Evolutionary conservation across 2,113 vertebrate genomes (phyloP).

Genomic region (Hippocampus barbouri): DNA sequence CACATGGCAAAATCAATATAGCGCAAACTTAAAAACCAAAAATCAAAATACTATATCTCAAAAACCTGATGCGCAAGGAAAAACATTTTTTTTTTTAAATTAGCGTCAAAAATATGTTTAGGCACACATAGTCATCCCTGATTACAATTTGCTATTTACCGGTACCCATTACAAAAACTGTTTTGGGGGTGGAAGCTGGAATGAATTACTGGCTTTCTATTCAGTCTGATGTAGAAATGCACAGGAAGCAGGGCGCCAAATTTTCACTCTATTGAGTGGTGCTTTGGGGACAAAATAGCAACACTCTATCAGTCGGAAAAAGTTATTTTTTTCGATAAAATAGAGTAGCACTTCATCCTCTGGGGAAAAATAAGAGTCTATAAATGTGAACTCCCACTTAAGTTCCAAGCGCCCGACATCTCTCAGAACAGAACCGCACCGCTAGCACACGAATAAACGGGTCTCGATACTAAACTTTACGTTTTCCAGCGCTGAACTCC

Average conservation of each 20-base stretch:
- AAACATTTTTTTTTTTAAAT: no score
- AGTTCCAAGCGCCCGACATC: background rate
- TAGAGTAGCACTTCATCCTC: background rate
- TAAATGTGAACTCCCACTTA: background rate
- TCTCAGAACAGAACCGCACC: background rate
- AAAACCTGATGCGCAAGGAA: no score
- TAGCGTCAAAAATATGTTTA: no score
- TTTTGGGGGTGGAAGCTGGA: no score
- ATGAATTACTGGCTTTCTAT: no score
- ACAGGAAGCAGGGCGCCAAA: background rate
- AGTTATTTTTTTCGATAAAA: background rate
- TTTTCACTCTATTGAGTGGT: background rate
- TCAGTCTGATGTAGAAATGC: background rate
- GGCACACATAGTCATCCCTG: no score
- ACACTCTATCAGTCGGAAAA: background rate
- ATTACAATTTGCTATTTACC: no score
- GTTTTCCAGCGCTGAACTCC: background rate
- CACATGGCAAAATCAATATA: no score
- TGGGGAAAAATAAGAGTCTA: constrained; percentile 2
- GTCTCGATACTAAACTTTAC: constrained; percentile 1
- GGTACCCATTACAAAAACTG: no score
- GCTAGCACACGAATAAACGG: background rate
- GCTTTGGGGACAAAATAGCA: background rate
- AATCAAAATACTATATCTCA: no score
- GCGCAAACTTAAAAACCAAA: no score